Evolutionary conservation across 1,140 invertebrate genomes (phyloP), one percentile per base, ranked within the genome.

Genomic region (Tribolium madens): DNA sequence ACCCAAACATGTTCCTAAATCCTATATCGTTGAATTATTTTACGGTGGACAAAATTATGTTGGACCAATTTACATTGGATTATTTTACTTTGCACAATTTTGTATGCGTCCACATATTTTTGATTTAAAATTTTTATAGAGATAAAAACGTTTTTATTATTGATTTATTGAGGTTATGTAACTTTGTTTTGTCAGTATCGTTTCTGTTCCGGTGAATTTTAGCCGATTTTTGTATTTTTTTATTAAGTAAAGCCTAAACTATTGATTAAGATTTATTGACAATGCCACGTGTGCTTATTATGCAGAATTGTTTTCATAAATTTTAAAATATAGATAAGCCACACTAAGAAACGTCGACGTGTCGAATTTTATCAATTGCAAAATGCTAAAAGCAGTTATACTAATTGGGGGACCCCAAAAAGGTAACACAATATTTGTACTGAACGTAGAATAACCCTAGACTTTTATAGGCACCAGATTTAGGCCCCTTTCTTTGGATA

Each of bases 401-500:
- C 85, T 94, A 71, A 92, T 94, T 77, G 93, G 93, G 4, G 93
- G 93, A 14, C 92, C 92, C 3, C 90, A 92, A 82, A 94, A 94
- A 90, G 93, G 92, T 91, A 88, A 83, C 72, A 33, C 74, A 69
- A 53, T 15, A 13, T n/a, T 31, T 64, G 21, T 3, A 26, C 21
- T 26, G 6, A 26, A 26, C 17, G 17, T 15, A 5, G 12, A 14
- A 36, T 3, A 13, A 64, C 18, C 26, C 1, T 13, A 46, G n/a
- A 18, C 2, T 42, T 70, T 84, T 84, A 79, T 84, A 98, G 97
- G 97, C 9, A 99, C 98, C 7, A 89, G 98, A 73, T 99, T 99
- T 86, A 92, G 98, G 3, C 98, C 98, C 0, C 87, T 99, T 2
- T 99, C 97, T 0, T 86, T 99, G 77, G 97, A 99, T 84, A 92